phyloP scores from a whole-genome alignment of 2,113 vertebrate species.

The Gobio gobio region DNA sequence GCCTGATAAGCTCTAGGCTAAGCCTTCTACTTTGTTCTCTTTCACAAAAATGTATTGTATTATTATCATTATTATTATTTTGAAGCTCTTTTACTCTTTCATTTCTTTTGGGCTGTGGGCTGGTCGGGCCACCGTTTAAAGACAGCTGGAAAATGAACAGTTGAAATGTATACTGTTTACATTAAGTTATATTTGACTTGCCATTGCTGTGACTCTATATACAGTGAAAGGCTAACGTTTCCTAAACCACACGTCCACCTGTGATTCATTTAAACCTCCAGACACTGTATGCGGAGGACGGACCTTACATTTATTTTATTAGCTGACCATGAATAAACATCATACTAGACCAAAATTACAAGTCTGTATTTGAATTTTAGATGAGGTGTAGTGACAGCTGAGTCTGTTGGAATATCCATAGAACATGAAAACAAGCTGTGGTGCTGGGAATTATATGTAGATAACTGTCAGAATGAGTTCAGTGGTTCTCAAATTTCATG shows the following conservation, averaged over 20 bases:
- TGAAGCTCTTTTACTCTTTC: background rate
- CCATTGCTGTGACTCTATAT: slow-evolving; percentile 45
- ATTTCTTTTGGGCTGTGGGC: slow-evolving; percentile 5
- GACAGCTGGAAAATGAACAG: slow-evolving; percentile 50
- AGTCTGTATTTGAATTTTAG: slow-evolving; percentile 40
- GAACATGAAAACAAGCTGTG: slow-evolving; percentile 32
- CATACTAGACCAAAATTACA: slow-evolving; percentile 49
- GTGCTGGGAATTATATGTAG: slow-evolving; percentile 34
- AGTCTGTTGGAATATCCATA: slow-evolving; percentile 26
- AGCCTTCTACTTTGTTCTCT: slow-evolving; percentile 9
- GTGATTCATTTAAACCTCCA: slow-evolving; percentile 50
- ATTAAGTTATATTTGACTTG: slow-evolving; percentile 60
- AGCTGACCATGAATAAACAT: slow-evolving; percentile 73
- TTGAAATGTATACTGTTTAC: slow-evolving; percentile 53
- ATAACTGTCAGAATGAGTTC: slow-evolving; percentile 36
- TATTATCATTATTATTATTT: background rate
- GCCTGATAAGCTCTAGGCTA: background rate
- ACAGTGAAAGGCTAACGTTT: slow-evolving; percentile 28
- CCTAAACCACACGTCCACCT: slow-evolving; percentile 49
- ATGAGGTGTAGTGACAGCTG: slow-evolving; percentile 47
- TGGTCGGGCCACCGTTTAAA: background rate
- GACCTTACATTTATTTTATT: slow-evolving; percentile 67
- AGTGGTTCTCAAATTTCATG: background rate
- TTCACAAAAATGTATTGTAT: background rate
- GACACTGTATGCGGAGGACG: slow-evolving; percentile 41